Evolutionary conservation across 2,888 invertebrate genomes (phyloP).

Genomic region (Plebejus anna): DNA sequence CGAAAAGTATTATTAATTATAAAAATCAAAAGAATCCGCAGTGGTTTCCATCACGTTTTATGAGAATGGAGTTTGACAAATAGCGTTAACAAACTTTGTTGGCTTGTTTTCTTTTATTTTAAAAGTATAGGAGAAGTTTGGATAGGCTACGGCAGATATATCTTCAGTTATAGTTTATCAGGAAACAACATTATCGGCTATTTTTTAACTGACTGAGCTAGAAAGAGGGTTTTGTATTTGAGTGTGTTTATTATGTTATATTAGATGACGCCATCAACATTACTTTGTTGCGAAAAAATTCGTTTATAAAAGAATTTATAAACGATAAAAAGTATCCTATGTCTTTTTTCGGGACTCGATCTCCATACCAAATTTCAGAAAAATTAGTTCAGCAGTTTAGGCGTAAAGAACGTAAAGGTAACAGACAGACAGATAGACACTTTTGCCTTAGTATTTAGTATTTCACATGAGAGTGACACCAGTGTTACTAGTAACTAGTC

Average conservation of each 20-base stretch:
- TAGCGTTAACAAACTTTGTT: background rate
- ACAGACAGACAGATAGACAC: too few relatives aligned
- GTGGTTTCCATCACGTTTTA: conserved; percentile 10
- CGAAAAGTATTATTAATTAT: conserved; percentile 20
- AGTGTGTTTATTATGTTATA: background rate
- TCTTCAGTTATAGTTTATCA: background rate
- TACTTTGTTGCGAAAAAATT: too few relatives aligned
- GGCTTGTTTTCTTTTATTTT: conserved; percentile 11
- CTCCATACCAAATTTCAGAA: too few relatives aligned
- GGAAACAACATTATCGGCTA: background rate
- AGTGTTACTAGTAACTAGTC: too few relatives aligned
- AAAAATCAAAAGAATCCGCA: background rate
- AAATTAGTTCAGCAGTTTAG: too few relatives aligned
- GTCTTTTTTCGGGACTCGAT: too few relatives aligned
- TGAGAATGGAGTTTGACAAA: background rate
- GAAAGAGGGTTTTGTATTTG: background rate
- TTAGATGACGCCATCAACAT: too few relatives aligned
- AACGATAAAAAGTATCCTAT: too few relatives aligned
- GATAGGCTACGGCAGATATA: conserved; percentile 7
- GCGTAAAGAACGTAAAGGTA: too few relatives aligned
- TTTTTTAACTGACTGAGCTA: background rate
- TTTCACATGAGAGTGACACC: too few relatives aligned
- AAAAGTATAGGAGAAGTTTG: conserved; percentile 4
- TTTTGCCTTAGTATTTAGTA: too few relatives aligned
- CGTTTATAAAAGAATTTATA: too few relatives aligned